phyloP scores from a whole-genome alignment of 2,888 invertebrate species.

The Sphinx pinastri region DNA sequence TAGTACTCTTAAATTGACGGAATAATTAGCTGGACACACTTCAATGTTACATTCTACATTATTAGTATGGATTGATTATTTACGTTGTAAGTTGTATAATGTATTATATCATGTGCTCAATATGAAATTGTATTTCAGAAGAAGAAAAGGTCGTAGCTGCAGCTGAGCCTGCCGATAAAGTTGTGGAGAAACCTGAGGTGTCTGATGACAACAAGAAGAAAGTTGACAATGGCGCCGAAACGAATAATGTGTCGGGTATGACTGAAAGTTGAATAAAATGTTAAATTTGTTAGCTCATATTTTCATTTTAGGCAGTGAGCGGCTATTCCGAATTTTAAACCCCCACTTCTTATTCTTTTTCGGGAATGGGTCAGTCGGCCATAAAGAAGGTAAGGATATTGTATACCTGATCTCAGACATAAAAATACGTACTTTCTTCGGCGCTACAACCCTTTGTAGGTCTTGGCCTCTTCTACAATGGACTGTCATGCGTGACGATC shows the following conservation, averaged over 20 bases:
- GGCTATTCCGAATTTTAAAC: background rate
- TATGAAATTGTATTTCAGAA: conserved; percentile 49
- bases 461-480: too few species aligned
- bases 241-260: conserved; percentile 58
- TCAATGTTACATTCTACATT: background rate
- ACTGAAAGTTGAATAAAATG: background rate
- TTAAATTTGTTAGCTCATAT: background rate
- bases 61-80: too few species aligned
- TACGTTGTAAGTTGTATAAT: too few species aligned
- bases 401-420: too few species aligned
- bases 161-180: conserved; percentile 56
- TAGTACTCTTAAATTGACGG: too few species aligned
- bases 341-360: background rate
- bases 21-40: too few species aligned
- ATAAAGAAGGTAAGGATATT: too few species aligned
- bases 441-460: too few species aligned
- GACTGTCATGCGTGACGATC: too few species aligned
- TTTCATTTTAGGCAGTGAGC: background rate
- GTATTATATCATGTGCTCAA: too few species aligned
- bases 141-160: conserved; percentile 64
- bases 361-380: too few species aligned
- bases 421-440: too few species aligned
- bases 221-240: conserved; percentile 71
- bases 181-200: conserved; percentile 68
- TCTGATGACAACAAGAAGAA: conserved; percentile 72